These are phyloP conservation scores for Gastracanthus pulcherrimus DNA, from an alignment of 2,888 invertebrate species.

Conservation along the genomic window DNA sequence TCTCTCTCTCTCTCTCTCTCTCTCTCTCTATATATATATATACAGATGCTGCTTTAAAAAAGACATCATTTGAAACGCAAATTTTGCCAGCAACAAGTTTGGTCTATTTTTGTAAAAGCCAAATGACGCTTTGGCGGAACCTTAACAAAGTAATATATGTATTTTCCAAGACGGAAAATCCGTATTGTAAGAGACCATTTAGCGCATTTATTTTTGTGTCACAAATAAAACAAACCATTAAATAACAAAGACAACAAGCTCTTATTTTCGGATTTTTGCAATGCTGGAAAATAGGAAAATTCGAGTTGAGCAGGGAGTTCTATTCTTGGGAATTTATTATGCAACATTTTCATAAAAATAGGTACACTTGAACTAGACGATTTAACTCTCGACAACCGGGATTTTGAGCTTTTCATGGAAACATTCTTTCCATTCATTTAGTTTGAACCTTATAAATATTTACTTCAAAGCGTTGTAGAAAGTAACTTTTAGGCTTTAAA, in stretches of 20 bases:
- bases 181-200: not conserved
- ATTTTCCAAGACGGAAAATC: not conserved
- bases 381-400: not conserved
- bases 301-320: not conserved
- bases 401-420: slow-evolving; percentile 21
- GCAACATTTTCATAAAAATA: slow-evolving; percentile 54
- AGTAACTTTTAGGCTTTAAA: too few relatives aligned
- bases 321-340: slow-evolving; percentile 54
- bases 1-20: too few relatives aligned
- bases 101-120: slow-evolving; percentile 73
- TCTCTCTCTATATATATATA: too few relatives aligned
- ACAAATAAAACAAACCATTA: not conserved
- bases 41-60: too few relatives aligned
- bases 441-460: not conserved
- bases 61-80: too few relatives aligned
- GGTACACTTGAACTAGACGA: slow-evolving; percentile 47
- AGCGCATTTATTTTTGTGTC: not conserved
- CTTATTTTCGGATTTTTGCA: slow-evolving; percentile 45
- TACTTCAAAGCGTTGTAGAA: too few relatives aligned
- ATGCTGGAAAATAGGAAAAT: slow-evolving; percentile 41
- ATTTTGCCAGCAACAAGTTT: slow-evolving; percentile 60
- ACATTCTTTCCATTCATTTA: not conserved
- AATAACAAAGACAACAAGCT: too few relatives aligned
- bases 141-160: not conserved
- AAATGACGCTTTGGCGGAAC: slow-evolving; percentile 57